A percentile compares a stretch with the other conserved stretches of the same genome.
Conservation (phyloP, 2,797 vertebrate genomes). For the Sebastes baramenuke region DNA sequence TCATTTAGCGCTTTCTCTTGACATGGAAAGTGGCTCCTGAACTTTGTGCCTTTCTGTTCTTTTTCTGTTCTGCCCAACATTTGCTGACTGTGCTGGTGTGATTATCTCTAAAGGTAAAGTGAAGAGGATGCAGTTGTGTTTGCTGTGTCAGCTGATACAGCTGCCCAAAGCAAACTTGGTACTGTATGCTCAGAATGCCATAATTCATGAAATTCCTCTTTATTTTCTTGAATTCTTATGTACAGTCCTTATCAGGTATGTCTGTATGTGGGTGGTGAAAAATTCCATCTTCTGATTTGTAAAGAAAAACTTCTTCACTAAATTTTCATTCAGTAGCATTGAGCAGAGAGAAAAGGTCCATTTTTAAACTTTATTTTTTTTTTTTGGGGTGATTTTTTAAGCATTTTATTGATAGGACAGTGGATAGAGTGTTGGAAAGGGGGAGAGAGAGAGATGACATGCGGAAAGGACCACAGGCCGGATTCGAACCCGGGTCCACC, state of each 20-base stretch:
- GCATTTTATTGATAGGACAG: no score
- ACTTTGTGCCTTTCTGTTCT: neutral
- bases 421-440: no score
- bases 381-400: no score
- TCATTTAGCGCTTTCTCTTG: neutral
- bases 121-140: slow-evolving; percentile 15
- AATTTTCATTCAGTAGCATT: neutral
- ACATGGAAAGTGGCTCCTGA: slow-evolving; percentile 1
- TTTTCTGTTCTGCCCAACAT: neutral
- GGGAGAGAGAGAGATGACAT: no score
- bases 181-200: neutral
- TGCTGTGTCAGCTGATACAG: slow-evolving; percentile 22
- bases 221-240: neutral
- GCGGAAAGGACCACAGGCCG: no score
- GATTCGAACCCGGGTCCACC: no score
- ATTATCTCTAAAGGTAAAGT: slow-evolving; percentile 14
- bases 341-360: neutral
- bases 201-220: neutral
- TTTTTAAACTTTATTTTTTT: no score
- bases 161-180: neutral
- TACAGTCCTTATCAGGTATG: neutral
- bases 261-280: neutral
- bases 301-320: neutral
- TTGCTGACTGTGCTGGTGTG: slow-evolving; percentile 19
- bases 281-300: neutral